These are phyloP conservation scores for Acrossocheilus wenchowensis DNA, from an alignment of 2,797 vertebrate species.

Conservation along the genomic window DNA sequence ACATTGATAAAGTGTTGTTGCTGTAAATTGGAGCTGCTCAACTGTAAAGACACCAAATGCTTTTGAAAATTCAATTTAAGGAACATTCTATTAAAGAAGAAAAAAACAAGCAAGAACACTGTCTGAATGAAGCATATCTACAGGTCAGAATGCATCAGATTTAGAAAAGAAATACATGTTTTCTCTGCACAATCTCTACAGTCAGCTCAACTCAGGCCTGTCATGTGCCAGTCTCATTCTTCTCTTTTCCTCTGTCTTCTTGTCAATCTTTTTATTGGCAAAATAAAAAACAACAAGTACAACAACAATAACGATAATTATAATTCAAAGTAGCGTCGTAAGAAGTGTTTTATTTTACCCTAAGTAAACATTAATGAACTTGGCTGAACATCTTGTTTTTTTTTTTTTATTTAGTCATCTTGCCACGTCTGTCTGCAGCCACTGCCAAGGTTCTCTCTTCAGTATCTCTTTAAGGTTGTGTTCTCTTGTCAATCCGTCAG, in stretches of 20 bases:
- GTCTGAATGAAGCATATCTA: not conserved
- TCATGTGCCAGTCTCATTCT: not conserved
- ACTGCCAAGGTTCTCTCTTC: not conserved
- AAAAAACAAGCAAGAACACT: not conserved
- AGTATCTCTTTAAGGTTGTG: slow-evolving; percentile 1
- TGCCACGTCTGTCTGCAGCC: not conserved
- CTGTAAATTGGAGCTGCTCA: not conserved
- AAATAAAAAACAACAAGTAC: not conserved
- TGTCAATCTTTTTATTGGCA: not conserved
- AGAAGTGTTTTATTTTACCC: not conserved
- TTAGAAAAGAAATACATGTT: not conserved
- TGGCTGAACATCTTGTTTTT: not conserved
- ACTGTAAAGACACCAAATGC: not conserved
- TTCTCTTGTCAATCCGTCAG: not conserved
- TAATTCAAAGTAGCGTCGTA: not conserved
- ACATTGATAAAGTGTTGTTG: not conserved
- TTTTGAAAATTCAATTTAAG: slow-evolving; percentile 2
- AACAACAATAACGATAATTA: not conserved
- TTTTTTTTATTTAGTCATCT: not conserved
- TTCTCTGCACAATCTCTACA: not conserved
- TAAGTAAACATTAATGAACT: slow-evolving; percentile 6
- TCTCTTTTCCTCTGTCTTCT: no score
- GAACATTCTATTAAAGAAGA: not conserved
- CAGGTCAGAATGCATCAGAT: not conserved
- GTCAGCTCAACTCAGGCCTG: not conserved